Evolutionary conservation across 2,113 vertebrate genomes (phyloP), one percentile per base, ranked within the genome.

Genomic region (Cricetomys ansorgei): DNA sequence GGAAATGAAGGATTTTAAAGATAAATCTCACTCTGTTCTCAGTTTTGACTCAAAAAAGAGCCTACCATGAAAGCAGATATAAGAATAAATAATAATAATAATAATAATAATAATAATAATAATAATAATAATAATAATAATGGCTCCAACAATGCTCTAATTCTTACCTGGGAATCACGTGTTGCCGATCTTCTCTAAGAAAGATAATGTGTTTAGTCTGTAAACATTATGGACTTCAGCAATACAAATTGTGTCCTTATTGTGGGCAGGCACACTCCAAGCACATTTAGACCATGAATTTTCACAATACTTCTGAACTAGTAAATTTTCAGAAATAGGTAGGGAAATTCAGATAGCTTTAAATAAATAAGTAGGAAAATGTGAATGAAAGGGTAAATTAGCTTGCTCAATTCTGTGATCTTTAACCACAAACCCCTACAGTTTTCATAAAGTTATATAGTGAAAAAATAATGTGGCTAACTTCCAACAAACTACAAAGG

Each of bases 11-110:
- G 1, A n/a, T 50, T 67, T 1, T 40, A 73, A 16, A 91, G 13
- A n/a, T 62, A 15, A 29, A 79, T 4, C 1, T 50, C 3, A 19
- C 1, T 50, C 7, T 65, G 0, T 29, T 23, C 2, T 16, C 29
- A 91, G 37, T 65, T 40, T 21, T 80, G 15, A 40, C 0, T 0
- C 3, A 48, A 83, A 85, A 25, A 23, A 9, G 31, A 79, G 80
- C 62, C 15, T n/a, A 57, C 1, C 3, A 19, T 75, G 31, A 80
- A 25, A 85, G 85, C 1, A 65, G 3, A n/a, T 29, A 83, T 59
- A 64, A 34, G n/a, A 40, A 89, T 76, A 90, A 87, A n/a, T n/a
- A n/a, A n/a, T n/a, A n/a, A n/a, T n/a, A n/a, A n/a, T n/a, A n/a
- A n/a, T n/a, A n/a, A n/a, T n/a, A n/a, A n/a, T n/a, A n/a, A n/a